Base-by-base conservation (phyloP, 2,113 vertebrate species). In the Lepus americanus region DNA sequence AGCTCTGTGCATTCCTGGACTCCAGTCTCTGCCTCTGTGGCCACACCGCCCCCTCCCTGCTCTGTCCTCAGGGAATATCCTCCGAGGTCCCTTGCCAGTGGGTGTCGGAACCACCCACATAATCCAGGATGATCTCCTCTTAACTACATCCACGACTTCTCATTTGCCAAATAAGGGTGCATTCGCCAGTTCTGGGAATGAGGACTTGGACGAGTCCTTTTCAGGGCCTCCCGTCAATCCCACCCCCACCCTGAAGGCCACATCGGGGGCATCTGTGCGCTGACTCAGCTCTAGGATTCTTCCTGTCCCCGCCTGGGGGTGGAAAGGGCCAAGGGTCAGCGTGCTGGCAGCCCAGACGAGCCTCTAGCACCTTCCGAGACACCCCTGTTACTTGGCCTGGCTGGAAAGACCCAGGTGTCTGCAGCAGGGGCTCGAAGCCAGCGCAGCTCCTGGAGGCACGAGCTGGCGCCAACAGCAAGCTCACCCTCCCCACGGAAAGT, bases 401-500 rank as follows among this genome's bases (percentile, higher is more conserved):
- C 77, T 84, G 67, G 84, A 70, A 94, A n/a, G 70, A 87, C 22
- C 31, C 20, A 80, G 80, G 44, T 31, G 96, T 93, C 73, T 91
- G 0, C 44, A 44, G 44, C 44, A 44, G 44, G 44, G 6, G 44
- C 44, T 44, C 44, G 7, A 44, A 7, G 44, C 44, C 44, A 44
- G 44, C 44, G 44, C 44, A 44, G 44, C 44, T 44, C 44, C 44
- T 44, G 44, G 44, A 44, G 44, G 44, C 7, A 44, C 55, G 1
- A 19, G 33, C 31, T 39, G 80, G 36, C 16, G 83, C 36, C 55
- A 87, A 36, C 53, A 33, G 22, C 17, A 8, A n/a, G 63, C 29
- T 72, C 16, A n/a, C 17, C 13, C 8, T 20, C 39, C 76, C 59
- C 2, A 8, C 17, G 55, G 23, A 94, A 87, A 92, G 25, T 17